phyloP scores from a whole-genome alignment of 2,113 vertebrate genomes.

The Boulengeromyrus knoepffleri region DNA sequence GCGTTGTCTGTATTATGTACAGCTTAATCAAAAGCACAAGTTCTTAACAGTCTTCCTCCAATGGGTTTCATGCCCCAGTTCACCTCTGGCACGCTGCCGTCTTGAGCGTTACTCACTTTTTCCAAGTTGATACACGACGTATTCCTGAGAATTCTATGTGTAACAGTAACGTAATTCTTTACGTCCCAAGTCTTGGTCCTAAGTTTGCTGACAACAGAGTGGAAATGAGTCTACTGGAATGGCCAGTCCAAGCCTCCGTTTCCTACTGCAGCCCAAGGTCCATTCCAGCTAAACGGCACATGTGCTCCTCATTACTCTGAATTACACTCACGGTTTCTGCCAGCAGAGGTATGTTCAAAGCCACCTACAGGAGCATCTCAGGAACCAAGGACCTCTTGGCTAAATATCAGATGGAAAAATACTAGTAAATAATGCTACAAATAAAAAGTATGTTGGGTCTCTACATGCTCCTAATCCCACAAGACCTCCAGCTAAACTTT shows the following conservation, averaged over 20 bases:
- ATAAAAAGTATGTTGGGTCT: not conserved
- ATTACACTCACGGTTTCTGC: not conserved
- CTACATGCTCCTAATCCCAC: not conserved
- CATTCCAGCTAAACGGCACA: slow-evolving; percentile 7
- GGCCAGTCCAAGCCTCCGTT: not conserved
- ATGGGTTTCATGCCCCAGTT: not conserved
- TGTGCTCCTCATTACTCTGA: slow-evolving; percentile 20
- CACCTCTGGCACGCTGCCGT: not conserved
- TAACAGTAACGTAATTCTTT: not conserved
- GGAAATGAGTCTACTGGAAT: slow-evolving; percentile 7
- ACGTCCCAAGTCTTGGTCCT: not conserved
- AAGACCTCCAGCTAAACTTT: not conserved
- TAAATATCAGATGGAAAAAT: not conserved
- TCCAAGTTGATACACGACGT: not conserved
- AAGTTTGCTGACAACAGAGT: not conserved
- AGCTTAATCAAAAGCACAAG: not conserved
- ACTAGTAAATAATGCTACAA: not conserved
- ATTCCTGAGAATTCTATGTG: not conserved
- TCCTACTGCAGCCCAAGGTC: not conserved
- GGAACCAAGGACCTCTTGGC: not conserved
- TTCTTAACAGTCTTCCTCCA: not conserved
- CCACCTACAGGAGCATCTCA: not conserved
- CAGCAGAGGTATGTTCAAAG: not conserved
- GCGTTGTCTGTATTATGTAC: not conserved
- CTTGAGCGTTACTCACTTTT: not conserved